Evolutionary conservation across 2,113 vertebrate genomes (phyloP).

Genomic region (Eretmochelys imbricata): DNA sequence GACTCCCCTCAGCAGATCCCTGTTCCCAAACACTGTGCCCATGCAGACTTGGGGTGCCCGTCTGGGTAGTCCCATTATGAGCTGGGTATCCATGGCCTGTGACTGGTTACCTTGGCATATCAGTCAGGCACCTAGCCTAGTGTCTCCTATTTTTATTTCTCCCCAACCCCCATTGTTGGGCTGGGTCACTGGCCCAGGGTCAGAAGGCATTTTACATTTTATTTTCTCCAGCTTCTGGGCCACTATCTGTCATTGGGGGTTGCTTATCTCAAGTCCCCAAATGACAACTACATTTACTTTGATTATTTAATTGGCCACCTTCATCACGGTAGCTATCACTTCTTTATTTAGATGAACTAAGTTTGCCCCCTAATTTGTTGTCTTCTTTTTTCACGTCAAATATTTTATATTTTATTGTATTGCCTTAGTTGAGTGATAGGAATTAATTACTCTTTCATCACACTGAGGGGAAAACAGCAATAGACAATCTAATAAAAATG

Average conservation of each 20-base stretch:
- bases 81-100: not conserved
- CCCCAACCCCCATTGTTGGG: fast-evolving
- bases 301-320: not conserved
- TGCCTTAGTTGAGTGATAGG: not conserved
- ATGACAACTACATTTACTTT: not conserved
- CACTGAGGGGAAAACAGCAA: not conserved
- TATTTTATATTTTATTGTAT: not conserved
- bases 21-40: not conserved
- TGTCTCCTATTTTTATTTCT: not conserved
- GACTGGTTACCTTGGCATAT: not conserved
- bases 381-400: not conserved
- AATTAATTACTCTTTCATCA: not conserved
- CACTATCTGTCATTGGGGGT: fast-evolving
- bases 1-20: not conserved
- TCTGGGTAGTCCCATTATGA: not conserved
- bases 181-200: not conserved
- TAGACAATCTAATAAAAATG: not conserved
- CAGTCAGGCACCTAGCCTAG: not conserved
- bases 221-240: not conserved
- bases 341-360: not conserved
- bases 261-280: not conserved
- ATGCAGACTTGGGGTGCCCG: not conserved
- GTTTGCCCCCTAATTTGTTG: not conserved
- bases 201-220: not conserved
- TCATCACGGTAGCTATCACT: not conserved